These are phyloP conservation scores for Gryllus longicercus DNA, from an alignment of 2,888 invertebrate species.

Conservation along the genomic window DNA sequence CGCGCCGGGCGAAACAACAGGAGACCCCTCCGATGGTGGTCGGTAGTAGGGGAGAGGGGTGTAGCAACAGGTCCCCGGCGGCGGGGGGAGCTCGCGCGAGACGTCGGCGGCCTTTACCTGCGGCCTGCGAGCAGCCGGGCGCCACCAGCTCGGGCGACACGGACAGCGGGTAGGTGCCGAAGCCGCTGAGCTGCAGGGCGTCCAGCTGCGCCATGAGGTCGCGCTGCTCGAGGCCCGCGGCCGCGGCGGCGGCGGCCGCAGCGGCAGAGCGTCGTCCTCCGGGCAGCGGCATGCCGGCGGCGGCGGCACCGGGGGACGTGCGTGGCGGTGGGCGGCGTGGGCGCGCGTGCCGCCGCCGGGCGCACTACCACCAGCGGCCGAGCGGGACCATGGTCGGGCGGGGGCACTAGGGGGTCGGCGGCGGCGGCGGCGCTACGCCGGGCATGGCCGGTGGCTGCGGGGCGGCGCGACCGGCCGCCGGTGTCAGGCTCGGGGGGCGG, in stretches of 20 bases:
- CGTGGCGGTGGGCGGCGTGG: neutral
- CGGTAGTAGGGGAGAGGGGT: neutral
- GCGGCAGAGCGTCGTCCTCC: neutral
- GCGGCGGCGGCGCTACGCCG: neutral
- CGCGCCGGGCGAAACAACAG: too few species aligned
- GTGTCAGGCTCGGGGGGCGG: neutral
- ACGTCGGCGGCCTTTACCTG: neutral
- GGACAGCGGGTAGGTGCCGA: conserved; percentile 3
- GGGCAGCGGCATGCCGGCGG: neutral
- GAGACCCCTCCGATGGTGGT: neutral
- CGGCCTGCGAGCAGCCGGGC: neutral
- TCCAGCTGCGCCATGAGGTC: conserved; percentile 9
- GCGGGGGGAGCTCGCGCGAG: neutral
- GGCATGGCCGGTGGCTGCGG: neutral
- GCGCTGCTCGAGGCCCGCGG: neutral
- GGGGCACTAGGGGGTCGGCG: neutral
- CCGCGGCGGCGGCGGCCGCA: neutral
- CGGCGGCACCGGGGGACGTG: neutral
- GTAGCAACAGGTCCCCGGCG: neutral
- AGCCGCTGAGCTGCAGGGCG: neutral
- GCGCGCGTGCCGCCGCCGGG: neutral
- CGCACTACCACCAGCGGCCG: neutral
- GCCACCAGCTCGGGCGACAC: neutral
- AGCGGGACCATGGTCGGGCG: neutral
- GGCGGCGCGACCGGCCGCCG: neutral